Evolutionary conservation across 2,113 vertebrate genomes (phyloP), one percentile per base, ranked within the genome.

Genomic region (Nesoenas mayeri): DNA sequence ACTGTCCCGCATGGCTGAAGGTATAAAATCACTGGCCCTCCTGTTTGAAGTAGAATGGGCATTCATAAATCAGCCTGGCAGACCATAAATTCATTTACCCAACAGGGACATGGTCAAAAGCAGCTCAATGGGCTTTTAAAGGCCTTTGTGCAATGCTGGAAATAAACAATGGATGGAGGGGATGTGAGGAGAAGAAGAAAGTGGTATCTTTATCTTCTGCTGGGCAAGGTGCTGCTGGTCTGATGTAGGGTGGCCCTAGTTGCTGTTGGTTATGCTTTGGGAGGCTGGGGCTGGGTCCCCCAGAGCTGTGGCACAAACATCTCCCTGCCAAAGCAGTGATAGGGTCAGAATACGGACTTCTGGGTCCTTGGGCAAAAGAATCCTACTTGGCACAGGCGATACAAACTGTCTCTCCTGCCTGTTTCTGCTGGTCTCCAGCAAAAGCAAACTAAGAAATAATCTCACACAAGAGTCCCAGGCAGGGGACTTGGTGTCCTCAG

Each of bases 41-140:
- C 81, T 82, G 83, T 70, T 95, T 10, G 2, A 88, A 67, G 60
- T 17, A 25, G 94, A 91, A 94, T 19, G 40, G 89, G 32, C 92
- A 62, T 53, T 88, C 94, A 96, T 96, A 96, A 96, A 96, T 96
- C 96, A 95, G 94, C 47, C 79, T 96, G 96, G 94, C 92, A 95
- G 92, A 88, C 87, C 71, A 88, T 94, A 95, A 96, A 96, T 95
- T 95, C 95, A 92, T 97, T 97, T 94, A 89, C 73, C 91, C 90
- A 92, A 86, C 62, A 88, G 71, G 94, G 95, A 89, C 87, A 80
- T 2, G n/a, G 87, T 74, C 91, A 92, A 80, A 96, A 91, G 79
- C 84, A 88, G 70, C 89, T 93, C 84, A 84, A 5, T 64, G 84
- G 74, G 58, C 32, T 95, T 89, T 92, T 70, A 96, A 92, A 91